Evolutionary conservation across 1,140 invertebrate species (phyloP).

Genomic region (Melipona quadrifasciata): DNA sequence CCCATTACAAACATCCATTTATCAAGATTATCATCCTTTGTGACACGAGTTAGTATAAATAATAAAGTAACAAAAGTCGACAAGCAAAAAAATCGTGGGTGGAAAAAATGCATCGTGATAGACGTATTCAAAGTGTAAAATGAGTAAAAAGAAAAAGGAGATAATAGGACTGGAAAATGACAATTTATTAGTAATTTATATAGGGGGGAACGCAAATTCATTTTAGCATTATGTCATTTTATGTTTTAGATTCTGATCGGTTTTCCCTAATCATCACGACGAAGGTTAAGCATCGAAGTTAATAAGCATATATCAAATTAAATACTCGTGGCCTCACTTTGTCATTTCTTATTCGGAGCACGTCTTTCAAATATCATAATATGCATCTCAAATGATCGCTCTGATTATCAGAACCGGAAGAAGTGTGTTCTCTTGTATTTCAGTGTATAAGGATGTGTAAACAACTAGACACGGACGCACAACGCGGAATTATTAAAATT

Average conservation of each 20-base stretch:
- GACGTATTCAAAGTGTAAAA: not conserved
- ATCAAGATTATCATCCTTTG: slow-evolving; percentile 12
- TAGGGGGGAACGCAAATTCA: too few species aligned
- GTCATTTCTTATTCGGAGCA: not conserved
- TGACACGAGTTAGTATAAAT: not conserved
- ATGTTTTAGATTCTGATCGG: too few species aligned
- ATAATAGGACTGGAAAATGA: not conserved
- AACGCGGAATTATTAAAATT: slow-evolving; percentile 23
- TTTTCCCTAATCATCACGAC: not conserved
- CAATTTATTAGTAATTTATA: not conserved
- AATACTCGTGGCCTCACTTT: not conserved
- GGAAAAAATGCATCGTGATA: not conserved
- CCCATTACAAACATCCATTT: not conserved
- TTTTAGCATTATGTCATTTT: too few species aligned
- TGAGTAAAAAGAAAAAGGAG: not conserved
- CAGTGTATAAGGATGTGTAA: slow-evolving; percentile 15
- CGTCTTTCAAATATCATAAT: slow-evolving; percentile 22
- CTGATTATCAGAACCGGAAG: slow-evolving; percentile 22
- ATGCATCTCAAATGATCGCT: slow-evolving; percentile 19
- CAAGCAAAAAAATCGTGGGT: not conserved
- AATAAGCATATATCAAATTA: slow-evolving; percentile 17
- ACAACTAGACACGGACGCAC: not conserved
- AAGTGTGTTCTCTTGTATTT: slow-evolving; percentile 17
- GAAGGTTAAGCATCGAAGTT: not conserved
- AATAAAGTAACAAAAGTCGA: too few species aligned